Conservation (phyloP, 2,888 invertebrate genomes). For the Coleophora deauratella region DNA sequence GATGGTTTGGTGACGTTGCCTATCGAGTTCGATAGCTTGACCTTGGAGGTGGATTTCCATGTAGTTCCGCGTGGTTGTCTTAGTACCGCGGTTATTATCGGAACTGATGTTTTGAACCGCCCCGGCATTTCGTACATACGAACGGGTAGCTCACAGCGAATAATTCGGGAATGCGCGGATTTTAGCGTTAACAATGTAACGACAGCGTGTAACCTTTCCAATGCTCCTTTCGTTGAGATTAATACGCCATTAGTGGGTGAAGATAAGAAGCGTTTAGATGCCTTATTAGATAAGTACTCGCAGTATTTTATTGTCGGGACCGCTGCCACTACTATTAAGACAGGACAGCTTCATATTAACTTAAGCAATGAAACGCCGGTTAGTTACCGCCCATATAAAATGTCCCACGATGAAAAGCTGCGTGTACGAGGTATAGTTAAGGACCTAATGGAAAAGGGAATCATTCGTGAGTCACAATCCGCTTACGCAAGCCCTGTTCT, state of each 20-base stretch:
- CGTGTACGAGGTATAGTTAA: slow-evolving; percentile 7
- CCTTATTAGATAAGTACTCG: slow-evolving; percentile 10
- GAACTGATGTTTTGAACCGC: slow-evolving; percentile 19
- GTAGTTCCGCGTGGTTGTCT: slow-evolving; percentile 13
- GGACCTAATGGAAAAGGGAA: slow-evolving; percentile 1
- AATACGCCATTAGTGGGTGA: slow-evolving; percentile 11
- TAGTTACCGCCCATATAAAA: slow-evolving; percentile 9
- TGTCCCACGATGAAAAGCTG: slow-evolving; percentile 12
- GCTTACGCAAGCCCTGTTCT: slow-evolving; percentile 6
- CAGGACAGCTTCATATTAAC: slow-evolving; percentile 10
- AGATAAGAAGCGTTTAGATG: slow-evolving; percentile 7
- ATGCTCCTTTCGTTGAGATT: slow-evolving; percentile 1
- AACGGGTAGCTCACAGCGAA: slow-evolving; percentile 8
- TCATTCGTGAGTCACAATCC: slow-evolving; percentile 8
- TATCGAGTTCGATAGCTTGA: slow-evolving; percentile 15
- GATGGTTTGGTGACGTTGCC: slow-evolving; percentile 10
- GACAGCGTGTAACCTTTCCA: not conserved
- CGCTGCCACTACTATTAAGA: slow-evolving; percentile 10
- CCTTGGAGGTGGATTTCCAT: slow-evolving; percentile 18
- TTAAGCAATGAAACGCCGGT: slow-evolving; percentile 9
- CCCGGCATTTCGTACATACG: slow-evolving; percentile 17
- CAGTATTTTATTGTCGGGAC: slow-evolving; percentile 10
- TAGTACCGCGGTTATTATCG: slow-evolving; percentile 17
- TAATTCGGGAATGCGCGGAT: slow-evolving; percentile 3
- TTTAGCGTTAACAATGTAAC: not conserved